phyloP scores from a whole-genome alignment of 1,140 invertebrate species.

The Drosophila bipectinata region DNA sequence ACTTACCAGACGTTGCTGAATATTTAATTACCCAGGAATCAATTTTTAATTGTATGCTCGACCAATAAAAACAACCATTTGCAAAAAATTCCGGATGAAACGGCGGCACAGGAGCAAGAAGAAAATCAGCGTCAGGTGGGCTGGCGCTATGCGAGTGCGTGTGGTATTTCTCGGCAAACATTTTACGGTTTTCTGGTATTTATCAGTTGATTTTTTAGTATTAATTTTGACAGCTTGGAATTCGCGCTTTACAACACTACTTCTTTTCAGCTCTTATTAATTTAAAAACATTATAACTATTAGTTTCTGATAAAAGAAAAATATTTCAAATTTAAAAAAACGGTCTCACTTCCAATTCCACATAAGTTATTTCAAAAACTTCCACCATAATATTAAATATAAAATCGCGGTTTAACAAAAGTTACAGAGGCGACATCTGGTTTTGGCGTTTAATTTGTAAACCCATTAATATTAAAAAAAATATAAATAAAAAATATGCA shows the following conservation, averaged over 20 bases:
- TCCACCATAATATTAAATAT: too few relatives aligned
- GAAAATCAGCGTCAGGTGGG: neutral
- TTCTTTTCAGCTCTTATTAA: neutral
- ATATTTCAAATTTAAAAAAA: too few relatives aligned
- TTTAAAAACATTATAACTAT: too few relatives aligned
- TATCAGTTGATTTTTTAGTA: neutral
- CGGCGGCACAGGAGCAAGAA: neutral
- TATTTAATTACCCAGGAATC: conserved; percentile 66
- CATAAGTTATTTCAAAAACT: too few relatives aligned
- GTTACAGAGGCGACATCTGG: neutral
- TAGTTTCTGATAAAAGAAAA: too few relatives aligned
- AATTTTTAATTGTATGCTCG: conserved; percentile 78
- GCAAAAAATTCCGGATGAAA: conserved; percentile 1
- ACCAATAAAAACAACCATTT: conserved; percentile 49
- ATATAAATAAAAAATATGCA: neutral
- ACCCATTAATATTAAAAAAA: neutral
- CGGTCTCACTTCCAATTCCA: too few relatives aligned
- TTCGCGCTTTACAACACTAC: neutral
- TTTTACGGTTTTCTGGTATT: neutral
- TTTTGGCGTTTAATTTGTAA: neutral
- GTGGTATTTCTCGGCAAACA: too few relatives aligned
- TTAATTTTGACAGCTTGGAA: neutral
- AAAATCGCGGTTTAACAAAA: too few relatives aligned
- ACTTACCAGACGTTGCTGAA: conserved; percentile 63
- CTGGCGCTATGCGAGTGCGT: neutral